phyloP scores from a whole-genome alignment of 2,797 vertebrate genomes.

The Acanthiza pusilla region DNA sequence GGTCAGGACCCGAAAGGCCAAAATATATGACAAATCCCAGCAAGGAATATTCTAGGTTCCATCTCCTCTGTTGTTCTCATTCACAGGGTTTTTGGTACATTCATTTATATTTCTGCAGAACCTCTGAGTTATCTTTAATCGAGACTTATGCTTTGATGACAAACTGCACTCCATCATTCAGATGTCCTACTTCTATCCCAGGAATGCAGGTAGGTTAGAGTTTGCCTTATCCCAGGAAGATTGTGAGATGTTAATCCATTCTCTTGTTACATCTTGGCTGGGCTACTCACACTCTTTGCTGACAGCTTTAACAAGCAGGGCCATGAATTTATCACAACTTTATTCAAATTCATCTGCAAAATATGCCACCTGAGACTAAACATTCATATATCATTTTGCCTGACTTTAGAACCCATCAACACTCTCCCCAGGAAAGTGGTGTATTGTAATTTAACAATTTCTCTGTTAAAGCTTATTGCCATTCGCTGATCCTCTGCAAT shows the following conservation, averaged over 20 bases:
- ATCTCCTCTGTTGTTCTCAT: background rate
- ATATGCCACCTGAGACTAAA: constrained; percentile 38
- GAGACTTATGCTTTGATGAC: background rate
- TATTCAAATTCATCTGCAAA: constrained; percentile 12
- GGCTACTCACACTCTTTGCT: background rate
- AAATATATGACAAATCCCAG: background rate
- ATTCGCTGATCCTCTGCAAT: background rate
- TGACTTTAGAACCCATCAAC: background rate
- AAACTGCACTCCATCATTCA: background rate
- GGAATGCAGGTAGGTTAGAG: constrained; percentile 14
- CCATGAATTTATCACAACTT: constrained; percentile 4
- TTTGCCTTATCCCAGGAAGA: constrained; percentile 17
- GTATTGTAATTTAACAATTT: background rate
- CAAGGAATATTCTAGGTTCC: background rate
- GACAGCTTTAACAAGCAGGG: constrained; percentile 20
- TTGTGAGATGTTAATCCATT: background rate
- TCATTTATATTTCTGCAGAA: background rate
- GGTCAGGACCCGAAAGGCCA: background rate
- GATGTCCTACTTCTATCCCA: background rate
- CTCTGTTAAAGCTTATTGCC: background rate
- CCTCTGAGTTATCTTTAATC: background rate
- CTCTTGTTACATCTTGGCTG: constrained; percentile 18
- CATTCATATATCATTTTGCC: background rate
- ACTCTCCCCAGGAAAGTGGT: background rate
- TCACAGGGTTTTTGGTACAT: background rate